Base-by-base conservation (phyloP, 2,888 invertebrate species). In the Drosophila affinis region DNA sequence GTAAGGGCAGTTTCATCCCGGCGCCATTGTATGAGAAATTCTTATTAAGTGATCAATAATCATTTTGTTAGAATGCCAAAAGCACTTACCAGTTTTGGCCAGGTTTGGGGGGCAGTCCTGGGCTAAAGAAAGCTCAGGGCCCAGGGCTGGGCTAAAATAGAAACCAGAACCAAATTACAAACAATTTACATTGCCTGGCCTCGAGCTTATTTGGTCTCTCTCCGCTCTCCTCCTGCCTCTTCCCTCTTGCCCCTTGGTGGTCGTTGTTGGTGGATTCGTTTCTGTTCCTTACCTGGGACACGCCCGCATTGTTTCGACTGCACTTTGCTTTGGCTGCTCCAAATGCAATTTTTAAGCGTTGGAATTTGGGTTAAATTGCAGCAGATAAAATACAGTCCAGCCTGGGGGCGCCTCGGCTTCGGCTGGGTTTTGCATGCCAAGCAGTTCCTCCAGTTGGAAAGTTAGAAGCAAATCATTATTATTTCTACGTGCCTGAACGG, bases 1-100 rank as follows among this genome's bases (percentile, higher is more conserved):
- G 29, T 53, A 27, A 52, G 62, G 24, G 46, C 0, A 5, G 24
- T 54, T 21, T 58, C 24, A 21, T 32, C 61, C 55, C 74, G 83
- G 84, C 88, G 87, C 82, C 88, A 76, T 88, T 82, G 83, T 76
- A 76, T 69, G 67, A 49, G 63, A 74, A 73, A 80, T 88, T 87
- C 89, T 78, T 85, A 85, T 85, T 85, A 88, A 89, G 87, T 84
- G 81, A 88, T 85, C 89, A 85, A 85, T 88, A 85, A 88, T 87
- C 81, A 87, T 85, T 88, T 88, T 88, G 88, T 83, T 80, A 74
- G 83, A 83, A 86, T 80, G 83, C 88, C 83, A 83, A 86, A 75
- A 80, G 83, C 88, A 86, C 67, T 81, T 51, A 53, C 70, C 46
- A 47, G 65, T 17, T 32, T n/a, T 21, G 21, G 18, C 18, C 18